Evolutionary conservation across 2,888 invertebrate genomes (phyloP), one percentile per base, ranked within the genome.

Genomic region (Caenorhabditis sp.): DNA sequence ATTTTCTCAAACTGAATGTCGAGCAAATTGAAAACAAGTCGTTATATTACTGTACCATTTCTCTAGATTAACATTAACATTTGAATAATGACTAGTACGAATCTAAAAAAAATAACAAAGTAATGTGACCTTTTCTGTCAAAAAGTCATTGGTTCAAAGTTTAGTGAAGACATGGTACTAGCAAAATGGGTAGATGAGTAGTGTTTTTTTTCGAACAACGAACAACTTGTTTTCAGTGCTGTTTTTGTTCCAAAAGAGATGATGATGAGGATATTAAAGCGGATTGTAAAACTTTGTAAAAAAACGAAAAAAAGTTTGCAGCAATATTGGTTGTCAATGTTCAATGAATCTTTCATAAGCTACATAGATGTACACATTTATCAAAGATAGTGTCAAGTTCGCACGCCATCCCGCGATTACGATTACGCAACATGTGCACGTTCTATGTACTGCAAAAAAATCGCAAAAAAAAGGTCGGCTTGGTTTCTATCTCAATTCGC

Each of bases 261-360:
- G 26, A 11, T 24, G 51, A 37, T 15, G 22, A 32, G n/a, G 44
- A 61, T 3, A 20, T 4, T 9, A 18, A 47, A 40, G 40, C 6
- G 9, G 47, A 32, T 32, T 32, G 32, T 6, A 32, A n/a, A n/a
- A n/a, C n/a, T n/a, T n/a, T n/a, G n/a, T n/a, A n/a, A n/a, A n/a
- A n/a, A n/a, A n/a, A n/a, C n/a, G n/a, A n/a, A n/a, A n/a, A n/a
- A n/a, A n/a, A 32, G 32, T 32, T 32, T 32, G 9, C 32, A 32
- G 32, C n/a, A n/a, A n/a, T n/a, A n/a, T n/a, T n/a, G n/a, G n/a
- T n/a, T n/a, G n/a, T n/a, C n/a, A n/a, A n/a, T n/a, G 67, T 74
- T 65, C 74, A 37, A 67, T 74, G 58, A 65, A 74, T 74, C 51
- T 74, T 74, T 67, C 51, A 74, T 74, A 22, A 51, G 58, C 58